Conservation (phyloP, 2,888 invertebrate species). For the Gari tellinella region DNA sequence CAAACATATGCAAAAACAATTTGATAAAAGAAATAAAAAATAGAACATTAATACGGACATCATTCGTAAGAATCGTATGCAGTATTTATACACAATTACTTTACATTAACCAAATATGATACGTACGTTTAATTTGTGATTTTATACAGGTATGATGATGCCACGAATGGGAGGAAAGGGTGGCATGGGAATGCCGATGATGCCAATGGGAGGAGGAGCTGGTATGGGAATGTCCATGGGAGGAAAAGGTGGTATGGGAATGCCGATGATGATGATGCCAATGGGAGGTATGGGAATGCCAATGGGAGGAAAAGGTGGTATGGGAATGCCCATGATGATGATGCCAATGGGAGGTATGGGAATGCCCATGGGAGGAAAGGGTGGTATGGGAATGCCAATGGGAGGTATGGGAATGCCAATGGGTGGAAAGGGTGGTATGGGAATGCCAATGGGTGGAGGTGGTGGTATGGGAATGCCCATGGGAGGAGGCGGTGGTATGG, state of each 20-base stretch:
- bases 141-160: constrained; percentile 1
- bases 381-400: constrained; percentile 30
- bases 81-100: no score
- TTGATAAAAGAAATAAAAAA: no score
- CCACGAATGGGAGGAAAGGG: not conserved
- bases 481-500: constrained; percentile 6
- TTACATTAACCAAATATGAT: no score
- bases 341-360: constrained; percentile 3
- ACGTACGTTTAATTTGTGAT: no score
- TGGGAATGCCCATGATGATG: not conserved
- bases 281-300: not conserved
- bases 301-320: not conserved
- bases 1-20: no score
- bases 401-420: constrained; percentile 18
- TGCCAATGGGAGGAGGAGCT: not conserved
- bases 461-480: constrained; percentile 17
- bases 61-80: no score
- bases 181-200: not conserved
- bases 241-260: not conserved
- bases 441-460: constrained; percentile 1
- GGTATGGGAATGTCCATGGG: not conserved
- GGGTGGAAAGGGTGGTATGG: constrained; percentile 6
- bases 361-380: constrained; percentile 26
- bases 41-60: no score
- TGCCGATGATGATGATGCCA: constrained; percentile 2